Percentiles rank a stretch among this genome's conserved stretches.
These are phyloP conservation scores for Nephrocerus scutellatus DNA, from an alignment of 2,888 invertebrate genomes.

Conservation along the genomic window DNA sequence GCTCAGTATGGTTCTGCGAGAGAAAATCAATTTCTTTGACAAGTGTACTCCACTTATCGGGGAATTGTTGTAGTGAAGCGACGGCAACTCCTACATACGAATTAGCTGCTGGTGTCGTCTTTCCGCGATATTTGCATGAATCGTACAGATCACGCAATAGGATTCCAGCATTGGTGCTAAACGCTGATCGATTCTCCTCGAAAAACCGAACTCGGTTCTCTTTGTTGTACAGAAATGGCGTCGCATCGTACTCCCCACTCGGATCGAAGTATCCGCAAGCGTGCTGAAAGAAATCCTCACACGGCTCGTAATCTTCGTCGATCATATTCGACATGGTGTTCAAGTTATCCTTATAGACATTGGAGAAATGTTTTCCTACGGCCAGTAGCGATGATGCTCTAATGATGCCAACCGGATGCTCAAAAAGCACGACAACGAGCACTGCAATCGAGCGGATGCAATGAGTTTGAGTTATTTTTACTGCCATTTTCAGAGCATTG, in stretches of 20 bases:
- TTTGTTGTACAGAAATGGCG: constrained; percentile 37
- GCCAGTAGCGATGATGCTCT: not conserved
- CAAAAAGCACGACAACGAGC: not conserved
- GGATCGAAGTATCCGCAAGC: constrained; percentile 33
- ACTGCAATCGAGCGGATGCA: not conserved
- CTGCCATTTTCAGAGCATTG: too few relatives aligned
- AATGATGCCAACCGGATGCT: not conserved
- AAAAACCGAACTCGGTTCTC: constrained; percentile 39
- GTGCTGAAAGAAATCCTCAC: constrained; percentile 38
- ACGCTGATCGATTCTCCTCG: constrained; percentile 26
- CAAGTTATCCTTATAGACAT: constrained; percentile 33
- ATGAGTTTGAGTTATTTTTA: too few relatives aligned
- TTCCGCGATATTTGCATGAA: constrained; percentile 26
- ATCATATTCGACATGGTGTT: constrained; percentile 28
- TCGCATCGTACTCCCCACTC: constrained; percentile 23
- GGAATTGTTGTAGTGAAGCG: too few relatives aligned
- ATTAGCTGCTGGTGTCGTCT: constrained; percentile 8
- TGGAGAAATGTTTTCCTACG: constrained; percentile 21
- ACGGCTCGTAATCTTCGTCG: constrained; percentile 30
- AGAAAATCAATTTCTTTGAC: constrained; percentile 33
- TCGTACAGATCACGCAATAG: constrained; percentile 31
- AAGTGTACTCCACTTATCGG: too few relatives aligned
- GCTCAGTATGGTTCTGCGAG: constrained; percentile 18
- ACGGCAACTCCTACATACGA: too few relatives aligned
- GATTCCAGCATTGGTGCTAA: constrained; percentile 30